Conservation (phyloP, 1,140 invertebrate genomes). For the Nymphalis io region DNA sequence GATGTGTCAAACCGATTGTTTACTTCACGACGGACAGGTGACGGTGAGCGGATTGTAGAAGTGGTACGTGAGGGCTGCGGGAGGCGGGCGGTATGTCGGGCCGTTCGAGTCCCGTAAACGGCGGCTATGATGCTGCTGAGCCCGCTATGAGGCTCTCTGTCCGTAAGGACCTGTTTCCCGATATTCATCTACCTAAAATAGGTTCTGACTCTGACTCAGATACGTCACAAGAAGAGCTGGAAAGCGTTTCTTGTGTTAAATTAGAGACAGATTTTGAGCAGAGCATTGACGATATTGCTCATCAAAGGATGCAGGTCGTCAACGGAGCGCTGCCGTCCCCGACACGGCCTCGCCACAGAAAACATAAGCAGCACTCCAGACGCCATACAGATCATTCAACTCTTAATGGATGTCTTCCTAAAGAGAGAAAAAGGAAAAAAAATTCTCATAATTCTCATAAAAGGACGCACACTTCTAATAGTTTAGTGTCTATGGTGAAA, state of each 20-base stretch:
- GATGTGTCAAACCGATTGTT: conserved; percentile 82
- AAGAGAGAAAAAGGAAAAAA: conserved; percentile 71
- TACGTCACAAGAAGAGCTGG: conserved; percentile 47
- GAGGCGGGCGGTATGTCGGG: conserved; percentile 75
- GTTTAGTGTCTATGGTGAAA: conserved; percentile 68
- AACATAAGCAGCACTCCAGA: conserved; percentile 70
- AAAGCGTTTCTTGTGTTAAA: conserved; percentile 67
- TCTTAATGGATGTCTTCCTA: conserved; percentile 67
- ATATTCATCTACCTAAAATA: conserved; percentile 56
- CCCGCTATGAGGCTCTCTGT: conserved; percentile 70
- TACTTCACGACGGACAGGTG: conserved; percentile 79
- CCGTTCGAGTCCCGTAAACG: conserved; percentile 74
- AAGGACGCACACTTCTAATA: conserved; percentile 61
- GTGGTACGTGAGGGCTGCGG: conserved; percentile 72
- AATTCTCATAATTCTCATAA: conserved; percentile 54
- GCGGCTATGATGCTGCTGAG: conserved; percentile 70
- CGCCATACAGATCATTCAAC: conserved; percentile 57
- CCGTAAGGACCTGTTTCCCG: conserved; percentile 75
- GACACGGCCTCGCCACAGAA: conserved; percentile 61
- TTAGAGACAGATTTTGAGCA: conserved; percentile 79
- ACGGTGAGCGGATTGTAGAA: conserved; percentile 78
- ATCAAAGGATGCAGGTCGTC: conserved; percentile 58
- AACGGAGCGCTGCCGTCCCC: conserved; percentile 59
- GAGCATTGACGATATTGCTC: conserved; percentile 76
- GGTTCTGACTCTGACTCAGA: conserved; percentile 50